Evolutionary conservation across 2,888 invertebrate species (phyloP).

Genomic region (Nematopogon swammerdamellus): DNA sequence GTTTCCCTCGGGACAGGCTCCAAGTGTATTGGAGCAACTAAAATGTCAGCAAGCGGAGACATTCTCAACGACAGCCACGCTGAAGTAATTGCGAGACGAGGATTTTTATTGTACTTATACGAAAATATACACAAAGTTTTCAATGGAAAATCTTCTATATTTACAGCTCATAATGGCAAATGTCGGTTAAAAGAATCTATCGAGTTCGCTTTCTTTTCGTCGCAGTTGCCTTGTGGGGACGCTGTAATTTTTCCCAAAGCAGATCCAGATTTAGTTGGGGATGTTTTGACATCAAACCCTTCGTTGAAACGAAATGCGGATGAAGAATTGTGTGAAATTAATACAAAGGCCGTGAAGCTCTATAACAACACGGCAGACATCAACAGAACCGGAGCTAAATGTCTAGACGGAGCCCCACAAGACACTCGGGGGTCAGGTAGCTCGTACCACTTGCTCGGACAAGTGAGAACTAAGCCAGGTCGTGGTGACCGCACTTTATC

Average conservation of each 20-base stretch:
- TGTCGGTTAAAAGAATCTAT: conserved; percentile 55
- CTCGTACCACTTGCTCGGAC: conserved; percentile 65
- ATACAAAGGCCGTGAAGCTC: conserved; percentile 11
- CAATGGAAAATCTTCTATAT: conserved; percentile 27
- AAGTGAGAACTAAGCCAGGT: conserved; percentile 85
- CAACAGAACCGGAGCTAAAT: conserved; percentile 89
- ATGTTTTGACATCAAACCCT: conserved; percentile 17
- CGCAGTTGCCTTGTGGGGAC: conserved; percentile 91
- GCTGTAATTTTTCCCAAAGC: conserved; percentile 76
- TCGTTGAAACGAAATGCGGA: conserved; percentile 20
- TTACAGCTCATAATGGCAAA: conserved; percentile 20
- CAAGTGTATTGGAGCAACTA: conserved; percentile 78
- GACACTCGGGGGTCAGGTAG: conserved; percentile 59
- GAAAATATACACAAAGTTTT: conserved; percentile 51
- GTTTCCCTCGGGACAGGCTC: conserved; percentile 88
- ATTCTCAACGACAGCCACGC: conserved; percentile 90
- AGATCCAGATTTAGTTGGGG: conserved; percentile 27
- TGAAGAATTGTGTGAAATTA: conserved; percentile 16
- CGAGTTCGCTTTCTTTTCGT: conserved; percentile 80
- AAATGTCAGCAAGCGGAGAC: conserved; percentile 64
- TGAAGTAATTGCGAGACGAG: conserved; percentile 82
- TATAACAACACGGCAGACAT: conserved; percentile 26
- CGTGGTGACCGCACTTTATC: conserved; percentile 85
- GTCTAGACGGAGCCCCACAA: conserved; percentile 50
- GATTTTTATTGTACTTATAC: conserved; percentile 75